Evolutionary conservation across 1,140 invertebrate genomes (phyloP), one percentile per base, ranked within the genome.

Genomic region (Polyergus mexicanus): DNA sequence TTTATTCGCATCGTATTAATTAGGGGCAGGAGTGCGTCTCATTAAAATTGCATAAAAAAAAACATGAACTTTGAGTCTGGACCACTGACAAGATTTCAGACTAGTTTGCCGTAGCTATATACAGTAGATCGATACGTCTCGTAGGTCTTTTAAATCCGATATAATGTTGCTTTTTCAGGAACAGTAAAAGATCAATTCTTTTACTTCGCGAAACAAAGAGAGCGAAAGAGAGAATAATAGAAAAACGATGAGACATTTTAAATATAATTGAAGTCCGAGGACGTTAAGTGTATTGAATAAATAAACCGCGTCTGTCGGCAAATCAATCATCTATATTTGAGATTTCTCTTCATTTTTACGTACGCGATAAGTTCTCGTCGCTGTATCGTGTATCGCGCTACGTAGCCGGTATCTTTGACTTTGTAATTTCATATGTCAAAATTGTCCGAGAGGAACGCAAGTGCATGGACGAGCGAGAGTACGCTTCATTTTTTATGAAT

Each of bases 291-390:
- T 63, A 86, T 89, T 88, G 80, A 91, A 91, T 91, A 92, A 91
- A 92, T 88, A 81, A 89, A 68, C 32, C 74, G 65, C 83, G 90
- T 90, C 90, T 89, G 90, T 92, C 86, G 90, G 89, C 86, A 83
- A 90, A 92, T 94, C 91, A 91, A 94, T 93, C 92, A 92, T 93
- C 90, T 89, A 69, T 78, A 76, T 88, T 28, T 28, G 25, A 28
- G 25, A 28, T 77, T 89, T 84, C 76, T 89, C 72, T 25, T 51
- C 58, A 13, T 69, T 58, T 85, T 44, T 51, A 25, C 13, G 28
- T 19, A 28, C 16, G 25, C 65, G 28, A 47, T 76, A 71, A 56
- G 28, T 62, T 22, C 25, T 56, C 76, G 54, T 56, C 35, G 11
- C 13, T n/a, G 44, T 66, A 71, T 74, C 1, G 32, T 44, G 10